Base-by-base conservation (phyloP, 2,113 vertebrate species). In the Daphoenositta chrysoptera region DNA sequence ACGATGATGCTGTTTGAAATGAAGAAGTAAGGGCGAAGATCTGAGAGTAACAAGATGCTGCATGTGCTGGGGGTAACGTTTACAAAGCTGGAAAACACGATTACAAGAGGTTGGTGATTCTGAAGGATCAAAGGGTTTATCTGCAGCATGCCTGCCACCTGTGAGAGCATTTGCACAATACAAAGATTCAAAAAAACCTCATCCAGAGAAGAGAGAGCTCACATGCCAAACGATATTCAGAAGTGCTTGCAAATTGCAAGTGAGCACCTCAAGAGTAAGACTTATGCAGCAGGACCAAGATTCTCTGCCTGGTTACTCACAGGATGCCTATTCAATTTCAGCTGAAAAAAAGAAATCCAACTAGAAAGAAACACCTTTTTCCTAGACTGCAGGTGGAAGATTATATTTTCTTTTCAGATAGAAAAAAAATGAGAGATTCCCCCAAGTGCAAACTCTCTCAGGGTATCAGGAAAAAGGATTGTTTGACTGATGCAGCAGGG, bases 81-180 rank as follows among this genome's bases (percentile, higher is more conserved):
- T 89, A 86, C 72, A 93, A 88, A 95, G 24, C 64, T 77, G 50
- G 64, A 87, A 96, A 95, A 88, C 45, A 66, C 10, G 24, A 47
- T 90, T 85, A 83, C 27, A 70, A 91, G 73, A 73, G 24, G 23
- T 3, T 86, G 33, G 58, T 70, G 44, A 60, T 80, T 87, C 66
- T 2, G 1, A 88, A 73, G 66, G 50, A 92, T 92, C 82, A 88
- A 81, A 96, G 51, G 31, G 5, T 83, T 81, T 94, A 11, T 73
- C 63, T 93, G 53, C 57, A 87, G 42, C 31, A 22, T 33, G 58
- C 40, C 66, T 71, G 69, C 68, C 76, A 71, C 80, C 68, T 93
- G 64, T 1, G 2, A 91, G 75, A 83, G 35, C 44, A 89, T 90
- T 94, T 89, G 53, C 79, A 71, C 56, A 75, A 80, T 44, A 63